Evolutionary conservation across 2,113 vertebrate genomes (phyloP).

Genomic region (Cebus imitator): DNA sequence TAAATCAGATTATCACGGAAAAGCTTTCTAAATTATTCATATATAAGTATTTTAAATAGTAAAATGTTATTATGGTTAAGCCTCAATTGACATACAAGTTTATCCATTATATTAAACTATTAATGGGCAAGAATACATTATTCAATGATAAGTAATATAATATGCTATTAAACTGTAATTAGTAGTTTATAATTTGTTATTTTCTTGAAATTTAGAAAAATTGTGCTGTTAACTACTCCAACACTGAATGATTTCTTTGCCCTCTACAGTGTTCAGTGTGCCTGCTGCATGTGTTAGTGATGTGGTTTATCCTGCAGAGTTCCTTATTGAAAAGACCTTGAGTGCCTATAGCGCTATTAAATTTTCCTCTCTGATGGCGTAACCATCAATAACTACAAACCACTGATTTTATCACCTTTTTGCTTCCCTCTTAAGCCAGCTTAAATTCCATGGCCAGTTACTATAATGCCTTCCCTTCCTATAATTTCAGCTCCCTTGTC

Average conservation of each 20-base stretch:
- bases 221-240: background rate
- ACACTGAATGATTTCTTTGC: background rate
- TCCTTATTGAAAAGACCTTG: background rate
- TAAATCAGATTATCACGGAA: background rate
- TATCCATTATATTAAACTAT: background rate
- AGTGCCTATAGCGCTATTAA: background rate
- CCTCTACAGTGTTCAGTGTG: background rate
- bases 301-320: background rate
- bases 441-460: background rate
- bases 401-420: constrained; percentile 5
- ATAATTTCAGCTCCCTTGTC: background rate
- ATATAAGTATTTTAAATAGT: background rate
- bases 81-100: background rate
- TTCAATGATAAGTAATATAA: background rate
- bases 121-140: background rate
- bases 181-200: background rate
- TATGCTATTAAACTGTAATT: background rate
- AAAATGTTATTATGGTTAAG: constrained; percentile 7
- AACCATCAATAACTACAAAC: constrained; percentile 7
- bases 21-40: background rate
- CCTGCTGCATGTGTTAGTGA: background rate
- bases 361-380: background rate
- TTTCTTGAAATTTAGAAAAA: background rate
- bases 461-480: background rate
- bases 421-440: background rate